phyloP scores from a whole-genome alignment of 2,797 vertebrate genomes.

The Micromesistius poutassou region DNA sequence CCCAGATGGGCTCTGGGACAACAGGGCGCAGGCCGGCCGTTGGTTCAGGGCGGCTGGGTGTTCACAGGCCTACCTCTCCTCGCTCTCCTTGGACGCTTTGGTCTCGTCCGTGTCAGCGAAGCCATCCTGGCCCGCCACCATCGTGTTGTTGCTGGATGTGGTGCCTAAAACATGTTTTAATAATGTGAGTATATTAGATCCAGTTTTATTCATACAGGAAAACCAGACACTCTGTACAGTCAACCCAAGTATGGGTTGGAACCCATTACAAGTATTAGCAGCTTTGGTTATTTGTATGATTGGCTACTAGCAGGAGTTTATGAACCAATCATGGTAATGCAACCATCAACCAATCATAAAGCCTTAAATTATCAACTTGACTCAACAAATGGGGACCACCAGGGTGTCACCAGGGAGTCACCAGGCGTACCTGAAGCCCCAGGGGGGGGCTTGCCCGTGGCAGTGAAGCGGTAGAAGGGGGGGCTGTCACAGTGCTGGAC shows the following conservation, averaged over 20 bases:
- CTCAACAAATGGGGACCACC: background rate
- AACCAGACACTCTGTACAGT: background rate
- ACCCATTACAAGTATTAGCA: too few relatives aligned
- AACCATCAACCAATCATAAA: background rate
- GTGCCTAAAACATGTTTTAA: constrained; percentile 75
- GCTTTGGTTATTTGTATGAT: background rate
- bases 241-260: too few relatives aligned
- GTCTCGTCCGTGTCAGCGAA: constrained; percentile 84
- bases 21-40: background rate
- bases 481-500: constrained; percentile 95
- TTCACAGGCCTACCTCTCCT: constrained; percentile 80
- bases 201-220: background rate
- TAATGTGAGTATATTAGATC: background rate
- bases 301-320: background rate
- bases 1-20: constrained; percentile 6
- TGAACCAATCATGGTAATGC: background rate
- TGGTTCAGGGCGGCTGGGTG: background rate
- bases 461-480: constrained; percentile 91
- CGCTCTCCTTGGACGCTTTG: constrained; percentile 82
- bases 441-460: constrained; percentile 86
- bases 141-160: constrained; percentile 92
- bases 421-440: constrained; percentile 82
- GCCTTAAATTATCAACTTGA: background rate
- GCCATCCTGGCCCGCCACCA: constrained; percentile 87
- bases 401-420: background rate